phyloP scores from a whole-genome alignment of 2,888 invertebrate species.

The Trichogramma evanescens region DNA sequence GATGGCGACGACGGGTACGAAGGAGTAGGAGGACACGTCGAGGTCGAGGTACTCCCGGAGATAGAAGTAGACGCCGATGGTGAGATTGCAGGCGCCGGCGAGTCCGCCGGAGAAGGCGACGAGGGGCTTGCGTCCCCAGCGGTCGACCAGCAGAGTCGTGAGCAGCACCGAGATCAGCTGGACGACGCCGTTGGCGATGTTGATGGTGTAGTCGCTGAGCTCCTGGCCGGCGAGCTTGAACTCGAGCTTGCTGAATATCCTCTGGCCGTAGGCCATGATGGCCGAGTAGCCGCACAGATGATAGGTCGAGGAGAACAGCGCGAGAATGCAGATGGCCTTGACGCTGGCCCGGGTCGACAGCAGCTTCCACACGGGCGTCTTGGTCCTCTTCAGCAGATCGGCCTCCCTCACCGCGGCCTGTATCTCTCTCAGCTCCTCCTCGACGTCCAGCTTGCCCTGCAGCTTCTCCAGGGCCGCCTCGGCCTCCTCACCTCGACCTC shows the following conservation, averaged over 20 bases:
- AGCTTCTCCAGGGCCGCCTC: conserved; percentile 45
- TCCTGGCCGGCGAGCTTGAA: conserved; percentile 10
- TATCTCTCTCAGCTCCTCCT: conserved; percentile 46
- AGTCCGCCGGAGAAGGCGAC: conserved; percentile 41
- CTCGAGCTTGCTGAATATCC: conserved; percentile 43
- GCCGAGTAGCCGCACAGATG: conserved; percentile 45
- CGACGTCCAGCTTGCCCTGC: conserved; percentile 49
- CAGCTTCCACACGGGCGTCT: conserved; percentile 27
- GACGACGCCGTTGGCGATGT: conserved; percentile 30
- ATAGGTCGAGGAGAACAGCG: conserved; percentile 47
- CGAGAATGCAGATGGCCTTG: conserved; percentile 45
- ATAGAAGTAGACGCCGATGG: conserved; percentile 30
- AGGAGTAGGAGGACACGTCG: conserved; percentile 23
- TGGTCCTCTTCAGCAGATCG: conserved; percentile 4
- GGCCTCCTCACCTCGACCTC: conserved; percentile 42
- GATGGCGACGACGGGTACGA: conserved; percentile 25
- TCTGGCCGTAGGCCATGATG: conserved; percentile 40
- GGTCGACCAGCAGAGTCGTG: conserved; percentile 42
- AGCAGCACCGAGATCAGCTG: conserved; percentile 37
- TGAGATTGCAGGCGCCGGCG: conserved; percentile 25
- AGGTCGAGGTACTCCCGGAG: conserved; percentile 24
- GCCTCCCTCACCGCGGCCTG: conserved; percentile 15
- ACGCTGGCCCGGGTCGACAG: conserved; percentile 31
- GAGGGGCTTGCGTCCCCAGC: conserved; percentile 46
- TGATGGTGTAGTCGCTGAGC: conserved; percentile 30